Evolutionary conservation across 2,797 vertebrate genomes (phyloP).

Genomic region (Arnoldichthys spilopterus): DNA sequence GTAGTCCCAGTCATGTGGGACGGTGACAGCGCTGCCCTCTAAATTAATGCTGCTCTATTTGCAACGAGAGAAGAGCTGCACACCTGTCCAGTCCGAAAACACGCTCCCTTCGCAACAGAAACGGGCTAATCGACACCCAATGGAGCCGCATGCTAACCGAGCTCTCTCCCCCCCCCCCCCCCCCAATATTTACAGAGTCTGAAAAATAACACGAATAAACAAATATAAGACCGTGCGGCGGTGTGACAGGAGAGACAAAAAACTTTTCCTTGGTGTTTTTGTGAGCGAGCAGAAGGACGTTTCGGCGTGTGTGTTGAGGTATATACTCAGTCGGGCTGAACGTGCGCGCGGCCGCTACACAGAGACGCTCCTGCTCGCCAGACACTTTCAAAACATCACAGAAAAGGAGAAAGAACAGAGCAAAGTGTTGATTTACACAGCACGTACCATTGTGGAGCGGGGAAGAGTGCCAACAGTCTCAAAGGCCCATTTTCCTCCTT

Average conservation of each 20-base stretch:
- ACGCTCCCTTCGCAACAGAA: not conserved
- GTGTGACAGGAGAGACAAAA: no score
- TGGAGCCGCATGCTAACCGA: not conserved
- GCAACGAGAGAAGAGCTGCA: slow-evolving; percentile 3
- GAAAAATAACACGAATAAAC: no score
- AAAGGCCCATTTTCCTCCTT: slow-evolving; percentile 83
- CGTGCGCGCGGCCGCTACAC: not conserved
- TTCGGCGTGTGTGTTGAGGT: slow-evolving; percentile 3
- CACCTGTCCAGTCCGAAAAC: not conserved
- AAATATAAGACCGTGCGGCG: no score
- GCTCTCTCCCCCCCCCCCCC: no score
- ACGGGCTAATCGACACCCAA: not conserved
- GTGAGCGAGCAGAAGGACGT: not conserved
- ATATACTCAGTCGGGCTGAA: not conserved
- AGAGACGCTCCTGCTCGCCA: slow-evolving; percentile 14
- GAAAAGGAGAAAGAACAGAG: slow-evolving; percentile 60
- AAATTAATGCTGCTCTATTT: not conserved
- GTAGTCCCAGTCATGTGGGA: slow-evolving; percentile 16
- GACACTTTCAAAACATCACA: slow-evolving; percentile 23
- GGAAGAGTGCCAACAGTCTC: slow-evolving; percentile 82
- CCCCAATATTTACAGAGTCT: no score
- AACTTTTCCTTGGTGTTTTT: not conserved
- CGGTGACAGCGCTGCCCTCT: slow-evolving; percentile 29
- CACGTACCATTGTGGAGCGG: slow-evolving; percentile 85
- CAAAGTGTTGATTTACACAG: slow-evolving; percentile 80